phyloP scores from a whole-genome alignment of 1,140 invertebrate species.

The Apocrypta bakeri region DNA sequence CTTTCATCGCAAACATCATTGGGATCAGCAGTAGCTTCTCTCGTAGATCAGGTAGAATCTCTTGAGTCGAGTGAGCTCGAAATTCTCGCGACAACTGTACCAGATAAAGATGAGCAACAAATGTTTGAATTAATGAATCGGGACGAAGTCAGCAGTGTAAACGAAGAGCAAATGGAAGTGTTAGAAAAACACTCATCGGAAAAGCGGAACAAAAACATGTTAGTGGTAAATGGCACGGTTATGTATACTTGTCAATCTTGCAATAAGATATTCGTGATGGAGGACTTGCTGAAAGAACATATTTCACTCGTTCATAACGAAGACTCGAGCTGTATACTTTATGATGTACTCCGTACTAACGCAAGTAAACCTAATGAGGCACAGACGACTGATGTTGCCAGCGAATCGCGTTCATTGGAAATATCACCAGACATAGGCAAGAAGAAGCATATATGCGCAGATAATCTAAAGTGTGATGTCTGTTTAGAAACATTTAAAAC shows the following conservation, averaged over 20 bases:
- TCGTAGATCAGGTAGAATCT: neutral
- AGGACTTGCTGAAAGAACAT: conserved; percentile 12
- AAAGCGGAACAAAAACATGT: neutral
- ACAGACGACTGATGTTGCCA: neutral
- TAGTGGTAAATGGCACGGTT: conserved; percentile 11
- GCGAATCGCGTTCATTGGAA: neutral
- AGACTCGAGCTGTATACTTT: neutral
- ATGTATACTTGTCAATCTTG: conserved; percentile 15
- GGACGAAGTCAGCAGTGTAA: neutral
- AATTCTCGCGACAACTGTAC: neutral
- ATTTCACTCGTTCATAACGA: neutral
- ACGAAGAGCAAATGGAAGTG: neutral
- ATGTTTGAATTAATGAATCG: neutral
- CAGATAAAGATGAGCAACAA: neutral
- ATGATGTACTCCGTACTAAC: neutral
- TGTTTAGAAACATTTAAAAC: conserved; percentile 61
- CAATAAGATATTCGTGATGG: conserved; percentile 19
- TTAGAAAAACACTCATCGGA: neutral
- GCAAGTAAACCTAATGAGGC: neutral
- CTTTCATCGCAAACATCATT: neutral
- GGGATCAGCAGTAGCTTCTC: conserved; percentile 12
- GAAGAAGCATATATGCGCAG: conserved; percentile 44
- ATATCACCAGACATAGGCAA: conserved; percentile 47
- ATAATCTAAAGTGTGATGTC: conserved; percentile 55
- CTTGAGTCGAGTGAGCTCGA: neutral